These are phyloP conservation scores for Bothrops jararaca DNA, from an alignment of 2,113 vertebrate genomes.

Conservation along the genomic window DNA sequence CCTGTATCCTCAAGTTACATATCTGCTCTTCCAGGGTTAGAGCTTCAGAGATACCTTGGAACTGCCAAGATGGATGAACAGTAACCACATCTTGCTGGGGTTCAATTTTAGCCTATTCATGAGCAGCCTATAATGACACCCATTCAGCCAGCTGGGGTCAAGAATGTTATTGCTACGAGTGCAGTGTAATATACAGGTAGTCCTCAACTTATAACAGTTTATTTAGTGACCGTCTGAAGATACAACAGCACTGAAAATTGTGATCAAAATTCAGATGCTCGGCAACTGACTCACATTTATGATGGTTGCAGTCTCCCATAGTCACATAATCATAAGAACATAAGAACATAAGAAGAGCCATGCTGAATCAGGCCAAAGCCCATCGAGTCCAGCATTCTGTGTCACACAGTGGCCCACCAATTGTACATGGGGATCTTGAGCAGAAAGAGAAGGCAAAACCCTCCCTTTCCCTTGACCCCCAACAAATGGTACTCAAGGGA, in stretches of 20 bases:
- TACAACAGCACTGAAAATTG: background rate
- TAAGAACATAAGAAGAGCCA: too few relatives aligned
- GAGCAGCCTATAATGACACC: background rate
- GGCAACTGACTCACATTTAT: background rate
- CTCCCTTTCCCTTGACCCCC: too few relatives aligned
- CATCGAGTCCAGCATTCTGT: too few relatives aligned
- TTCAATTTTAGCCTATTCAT: background rate
- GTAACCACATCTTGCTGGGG: background rate
- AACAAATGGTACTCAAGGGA: too few relatives aligned
- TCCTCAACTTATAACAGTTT: background rate
- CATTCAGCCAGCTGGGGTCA: background rate
- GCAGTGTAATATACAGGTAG: background rate
- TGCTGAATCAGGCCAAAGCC: too few relatives aligned
- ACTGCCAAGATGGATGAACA: background rate
- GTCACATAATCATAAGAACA: too few relatives aligned
- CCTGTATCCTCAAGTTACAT: too few relatives aligned
- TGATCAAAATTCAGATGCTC: background rate
- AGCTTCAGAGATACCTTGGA: too few relatives aligned
- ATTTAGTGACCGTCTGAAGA: background rate
- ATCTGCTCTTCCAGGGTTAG: too few relatives aligned
- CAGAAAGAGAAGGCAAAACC: too few relatives aligned
- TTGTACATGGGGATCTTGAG: too few relatives aligned
- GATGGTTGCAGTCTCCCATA: background rate
- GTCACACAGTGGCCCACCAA: too few relatives aligned
- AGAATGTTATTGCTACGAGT: background rate